These are phyloP conservation scores for Drosophila birchii DNA, from an alignment of 2,888 invertebrate genomes.

Conservation along the genomic window DNA sequence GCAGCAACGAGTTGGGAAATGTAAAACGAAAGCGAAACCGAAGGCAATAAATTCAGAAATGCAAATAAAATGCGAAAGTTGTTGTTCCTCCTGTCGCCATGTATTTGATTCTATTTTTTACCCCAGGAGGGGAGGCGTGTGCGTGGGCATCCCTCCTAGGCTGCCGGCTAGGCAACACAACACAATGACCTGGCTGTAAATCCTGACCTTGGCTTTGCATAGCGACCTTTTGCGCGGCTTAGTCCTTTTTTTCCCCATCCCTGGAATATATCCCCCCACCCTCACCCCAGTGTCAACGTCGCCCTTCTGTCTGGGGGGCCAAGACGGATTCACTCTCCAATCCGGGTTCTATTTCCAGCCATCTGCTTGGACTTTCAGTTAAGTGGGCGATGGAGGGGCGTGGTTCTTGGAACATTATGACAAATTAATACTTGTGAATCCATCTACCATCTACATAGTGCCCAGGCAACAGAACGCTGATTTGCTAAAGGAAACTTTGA, in stretches of 20 bases:
- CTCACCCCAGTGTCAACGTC: conserved; percentile 21
- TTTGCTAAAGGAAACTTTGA: neutral
- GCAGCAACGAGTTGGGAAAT: conserved; percentile 46
- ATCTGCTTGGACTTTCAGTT: conserved; percentile 14
- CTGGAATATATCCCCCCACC: conserved; percentile 3
- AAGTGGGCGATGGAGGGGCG: neutral
- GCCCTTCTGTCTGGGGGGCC: conserved; percentile 38
- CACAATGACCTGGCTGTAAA: conserved; percentile 50
- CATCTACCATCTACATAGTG: neutral
- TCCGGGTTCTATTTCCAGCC: conserved; percentile 13
- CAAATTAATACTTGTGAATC: conserved; percentile 24
- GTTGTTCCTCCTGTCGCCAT: conserved; percentile 25
- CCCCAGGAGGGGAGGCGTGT: conserved; percentile 22
- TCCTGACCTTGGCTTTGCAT: conserved; percentile 63
- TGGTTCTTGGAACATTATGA: conserved; percentile 7
- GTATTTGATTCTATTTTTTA: conserved; percentile 35
- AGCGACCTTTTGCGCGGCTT: conserved; percentile 59
- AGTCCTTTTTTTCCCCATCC: conserved; percentile 12
- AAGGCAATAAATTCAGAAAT: conserved; percentile 73
- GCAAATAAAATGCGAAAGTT: conserved; percentile 61
- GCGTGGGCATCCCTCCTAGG: conserved; percentile 29
- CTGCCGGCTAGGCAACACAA: conserved; percentile 30
- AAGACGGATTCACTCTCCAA: conserved; percentile 18
- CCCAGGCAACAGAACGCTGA: conserved; percentile 3
- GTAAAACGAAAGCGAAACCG: conserved; percentile 52